A percentile compares a stretch with the other conserved stretches of the same genome.
Evolutionary conservation across 2,888 invertebrate genomes (phyloP).

Genomic region (Orgyia antiqua): DNA sequence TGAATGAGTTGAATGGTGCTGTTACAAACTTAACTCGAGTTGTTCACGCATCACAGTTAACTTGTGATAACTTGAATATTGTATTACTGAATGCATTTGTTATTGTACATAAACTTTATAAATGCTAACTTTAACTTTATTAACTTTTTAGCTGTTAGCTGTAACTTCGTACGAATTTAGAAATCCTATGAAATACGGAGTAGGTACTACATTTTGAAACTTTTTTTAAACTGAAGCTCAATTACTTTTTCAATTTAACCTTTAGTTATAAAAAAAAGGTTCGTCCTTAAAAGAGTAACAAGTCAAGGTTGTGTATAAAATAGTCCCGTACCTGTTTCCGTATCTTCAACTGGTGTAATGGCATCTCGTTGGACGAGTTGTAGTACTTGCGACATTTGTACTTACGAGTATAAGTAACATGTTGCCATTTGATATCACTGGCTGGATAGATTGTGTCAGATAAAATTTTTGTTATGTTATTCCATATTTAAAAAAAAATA

Average conservation of each 20-base stretch:
- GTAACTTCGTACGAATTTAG: too few relatives aligned
- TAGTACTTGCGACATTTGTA: neutral
- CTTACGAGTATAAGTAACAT: neutral
- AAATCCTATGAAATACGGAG: too few relatives aligned
- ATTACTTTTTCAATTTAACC: too few relatives aligned
- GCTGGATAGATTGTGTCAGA: neutral
- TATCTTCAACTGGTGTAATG: constrained; percentile 6
- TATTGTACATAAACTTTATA: too few relatives aligned
- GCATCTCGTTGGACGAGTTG: constrained; percentile 24
- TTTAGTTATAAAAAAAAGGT: too few relatives aligned
- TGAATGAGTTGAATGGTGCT: constrained; percentile 18
- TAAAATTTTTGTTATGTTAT: too few relatives aligned
- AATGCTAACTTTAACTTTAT: too few relatives aligned
- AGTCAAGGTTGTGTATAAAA: constrained; percentile 20
- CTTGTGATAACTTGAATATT: constrained; percentile 2
- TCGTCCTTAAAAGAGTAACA: constrained; percentile 14
- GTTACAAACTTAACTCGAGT: constrained; percentile 5
- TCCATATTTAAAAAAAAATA: too few relatives aligned
- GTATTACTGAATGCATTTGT: neutral
- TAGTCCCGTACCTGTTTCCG: constrained; percentile 27
- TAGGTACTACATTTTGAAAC: too few relatives aligned
- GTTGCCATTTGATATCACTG: neutral
- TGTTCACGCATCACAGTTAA: constrained; percentile 11
- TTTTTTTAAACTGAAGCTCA: neutral
- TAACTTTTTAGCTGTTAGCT: too few relatives aligned